Percentiles rank a stretch among this genome's conserved stretches.
Conservation (phyloP, 2,888 invertebrate genomes). For the Encarsia formosa region DNA sequence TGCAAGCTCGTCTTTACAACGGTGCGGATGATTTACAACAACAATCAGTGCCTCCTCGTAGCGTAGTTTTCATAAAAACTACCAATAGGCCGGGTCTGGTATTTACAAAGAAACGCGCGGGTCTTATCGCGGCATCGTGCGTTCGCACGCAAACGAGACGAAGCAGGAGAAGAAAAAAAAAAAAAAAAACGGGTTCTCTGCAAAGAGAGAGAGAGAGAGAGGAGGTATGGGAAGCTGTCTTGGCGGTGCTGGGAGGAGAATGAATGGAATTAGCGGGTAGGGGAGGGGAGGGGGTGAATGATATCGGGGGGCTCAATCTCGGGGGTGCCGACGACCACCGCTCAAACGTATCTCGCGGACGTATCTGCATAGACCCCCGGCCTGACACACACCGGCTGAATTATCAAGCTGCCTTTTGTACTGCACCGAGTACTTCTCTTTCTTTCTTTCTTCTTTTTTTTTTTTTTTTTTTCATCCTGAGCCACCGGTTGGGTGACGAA, state of each 20-base stretch:
- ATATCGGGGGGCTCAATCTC: conserved; percentile 50
- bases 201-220: not conserved
- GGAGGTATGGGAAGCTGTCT: not conserved
- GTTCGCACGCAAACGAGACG: not conserved
- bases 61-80: no score
- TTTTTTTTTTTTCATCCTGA: no score
- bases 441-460: not conserved
- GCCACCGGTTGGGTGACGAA: no score
- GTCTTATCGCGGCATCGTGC: not conserved
- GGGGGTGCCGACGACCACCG: no score
- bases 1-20: no score
- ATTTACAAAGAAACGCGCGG: no score
- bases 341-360: conserved; percentile 49
- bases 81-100: no score
- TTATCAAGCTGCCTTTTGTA: no score
- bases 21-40: no score
- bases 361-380: conserved; percentile 47
- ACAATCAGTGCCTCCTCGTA: no score
- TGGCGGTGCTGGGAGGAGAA: conserved; percentile 29
- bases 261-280: conserved; percentile 53
- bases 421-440: not conserved
- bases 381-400: not conserved
- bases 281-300: conserved; percentile 47
- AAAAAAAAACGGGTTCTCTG: no score
- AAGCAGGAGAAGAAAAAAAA: not conserved